phyloP scores from a whole-genome alignment of 2,888 invertebrate genomes.

The Tricholauxania praeusta region DNA sequence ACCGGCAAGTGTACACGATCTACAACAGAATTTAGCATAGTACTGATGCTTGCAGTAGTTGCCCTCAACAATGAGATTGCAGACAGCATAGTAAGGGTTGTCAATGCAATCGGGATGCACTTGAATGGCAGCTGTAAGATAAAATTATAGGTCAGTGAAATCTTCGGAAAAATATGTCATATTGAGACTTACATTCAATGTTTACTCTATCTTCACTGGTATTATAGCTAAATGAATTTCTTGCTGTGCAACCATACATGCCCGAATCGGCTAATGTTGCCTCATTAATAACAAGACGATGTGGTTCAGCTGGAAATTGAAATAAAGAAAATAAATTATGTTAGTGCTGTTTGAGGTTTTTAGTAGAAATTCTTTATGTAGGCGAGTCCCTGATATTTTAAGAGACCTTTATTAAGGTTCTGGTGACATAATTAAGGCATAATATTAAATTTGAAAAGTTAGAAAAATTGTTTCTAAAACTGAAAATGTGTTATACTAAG shows the following conservation, averaged over 20 bases:
- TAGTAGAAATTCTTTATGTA: no score
- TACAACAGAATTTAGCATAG: conserved; percentile 94
- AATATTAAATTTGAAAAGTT: no score
- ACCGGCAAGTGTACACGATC: conserved; percentile 90
- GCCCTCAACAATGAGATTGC: conserved; percentile 86
- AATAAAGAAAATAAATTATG: conserved; percentile 42
- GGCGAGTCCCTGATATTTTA: no score
- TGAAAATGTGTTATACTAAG: no score
- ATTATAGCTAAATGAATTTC: conserved; percentile 78
- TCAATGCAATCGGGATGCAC: conserved; percentile 87
- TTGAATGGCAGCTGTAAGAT: conserved; percentile 68
- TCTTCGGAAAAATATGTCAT: not conserved
- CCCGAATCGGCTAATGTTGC: conserved; percentile 81
- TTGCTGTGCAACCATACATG: conserved; percentile 84
- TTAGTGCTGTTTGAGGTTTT: not conserved
- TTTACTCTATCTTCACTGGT: conserved; percentile 75
- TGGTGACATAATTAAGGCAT: no score
- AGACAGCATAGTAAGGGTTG: conserved; percentile 90
- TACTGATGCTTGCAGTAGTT: conserved; percentile 89
- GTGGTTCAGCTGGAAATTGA: conserved; percentile 71
- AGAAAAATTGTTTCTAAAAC: no score
- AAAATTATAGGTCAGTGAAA: not conserved
- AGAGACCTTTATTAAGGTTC: no score
- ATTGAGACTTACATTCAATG: conserved; percentile 78
- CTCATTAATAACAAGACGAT: conserved; percentile 77